Percentiles rank a stretch among this genome's conserved stretches.
Evolutionary conservation across 53 echinoderm and acorn worm genomes (phyloP).

Genomic region (Holothuria leucospilota): DNA sequence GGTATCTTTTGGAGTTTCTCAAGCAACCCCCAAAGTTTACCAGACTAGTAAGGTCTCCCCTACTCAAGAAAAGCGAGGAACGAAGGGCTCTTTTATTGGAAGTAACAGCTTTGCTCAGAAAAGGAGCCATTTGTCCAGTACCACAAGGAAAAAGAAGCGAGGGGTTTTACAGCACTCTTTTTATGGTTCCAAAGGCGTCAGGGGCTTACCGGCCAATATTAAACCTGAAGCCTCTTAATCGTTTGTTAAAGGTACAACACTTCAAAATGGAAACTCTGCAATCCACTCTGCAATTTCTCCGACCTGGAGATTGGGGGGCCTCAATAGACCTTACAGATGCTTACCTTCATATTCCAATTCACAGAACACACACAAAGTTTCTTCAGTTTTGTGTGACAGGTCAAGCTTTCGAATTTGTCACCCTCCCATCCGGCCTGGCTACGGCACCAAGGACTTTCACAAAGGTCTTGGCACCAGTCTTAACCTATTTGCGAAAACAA

Average conservation of each 20-base stretch:
- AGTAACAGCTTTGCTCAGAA: background rate
- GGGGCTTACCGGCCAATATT: background rate
- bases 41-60: background rate
- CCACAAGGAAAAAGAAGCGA: background rate
- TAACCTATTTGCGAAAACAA: background rate
- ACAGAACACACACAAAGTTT: background rate
- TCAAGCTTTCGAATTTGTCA: background rate
- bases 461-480: background rate
- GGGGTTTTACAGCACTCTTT: background rate
- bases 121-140: background rate
- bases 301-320: background rate
- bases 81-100: background rate
- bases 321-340: slow-evolving; percentile 14
- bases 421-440: background rate
- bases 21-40: background rate
- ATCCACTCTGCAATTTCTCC: background rate
- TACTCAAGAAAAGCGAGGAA: background rate
- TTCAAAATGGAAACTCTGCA: slow-evolving; percentile 4
- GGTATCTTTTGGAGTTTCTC: background rate
- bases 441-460: slow-evolving; percentile 12
- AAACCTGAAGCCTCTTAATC: background rate
- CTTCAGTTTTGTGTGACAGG: too few relatives aligned
- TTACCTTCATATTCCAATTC: slow-evolving; percentile 17
- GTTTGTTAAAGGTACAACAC: background rate
- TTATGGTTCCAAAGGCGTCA: slow-evolving; percentile 4